Evolutionary conservation across 2,888 invertebrate species (phyloP).

Genomic region (Onchidella celtica): DNA sequence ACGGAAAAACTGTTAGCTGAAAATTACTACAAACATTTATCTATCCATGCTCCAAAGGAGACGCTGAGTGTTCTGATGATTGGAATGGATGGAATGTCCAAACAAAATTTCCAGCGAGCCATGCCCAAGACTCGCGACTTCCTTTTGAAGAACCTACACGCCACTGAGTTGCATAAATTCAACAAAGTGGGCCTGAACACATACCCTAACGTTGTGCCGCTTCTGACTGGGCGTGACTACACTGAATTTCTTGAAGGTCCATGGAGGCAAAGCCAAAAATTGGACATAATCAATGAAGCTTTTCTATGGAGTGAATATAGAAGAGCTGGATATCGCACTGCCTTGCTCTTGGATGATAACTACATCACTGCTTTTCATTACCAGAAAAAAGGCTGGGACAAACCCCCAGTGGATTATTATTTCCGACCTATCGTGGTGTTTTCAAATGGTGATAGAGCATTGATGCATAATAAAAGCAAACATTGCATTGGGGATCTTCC

Average conservation of each 20-base stretch:
- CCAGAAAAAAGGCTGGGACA: constrained; percentile 11
- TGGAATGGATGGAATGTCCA: constrained; percentile 33
- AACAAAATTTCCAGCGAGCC: constrained; percentile 18
- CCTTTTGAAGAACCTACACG: constrained; percentile 19
- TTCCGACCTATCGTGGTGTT: not conserved
- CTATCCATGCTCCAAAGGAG: constrained; percentile 18
- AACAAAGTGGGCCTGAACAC: constrained; percentile 31
- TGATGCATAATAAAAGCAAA: not conserved
- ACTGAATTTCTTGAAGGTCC: not conserved
- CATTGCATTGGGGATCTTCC: constrained; percentile 32
- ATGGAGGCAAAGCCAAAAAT: not conserved
- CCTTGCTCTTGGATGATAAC: not conserved
- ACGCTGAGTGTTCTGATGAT: constrained; percentile 25
- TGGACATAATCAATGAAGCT: constrained; percentile 14
- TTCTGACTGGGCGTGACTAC: not conserved
- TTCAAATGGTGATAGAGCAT: not conserved
- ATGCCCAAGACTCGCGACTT: constrained; percentile 38
- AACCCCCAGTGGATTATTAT: constrained; percentile 31
- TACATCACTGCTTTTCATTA: constrained; percentile 32
- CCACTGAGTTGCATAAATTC: constrained; percentile 23
- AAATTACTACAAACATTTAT: constrained; percentile 9
- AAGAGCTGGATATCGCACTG: constrained; percentile 28
- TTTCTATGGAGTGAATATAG: constrained; percentile 42
- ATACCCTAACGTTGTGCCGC: not conserved
- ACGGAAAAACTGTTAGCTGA: not conserved